These are phyloP conservation scores for Tetragnatha montana DNA, from an alignment of 2,888 invertebrate genomes.

Conservation along the genomic window DNA sequence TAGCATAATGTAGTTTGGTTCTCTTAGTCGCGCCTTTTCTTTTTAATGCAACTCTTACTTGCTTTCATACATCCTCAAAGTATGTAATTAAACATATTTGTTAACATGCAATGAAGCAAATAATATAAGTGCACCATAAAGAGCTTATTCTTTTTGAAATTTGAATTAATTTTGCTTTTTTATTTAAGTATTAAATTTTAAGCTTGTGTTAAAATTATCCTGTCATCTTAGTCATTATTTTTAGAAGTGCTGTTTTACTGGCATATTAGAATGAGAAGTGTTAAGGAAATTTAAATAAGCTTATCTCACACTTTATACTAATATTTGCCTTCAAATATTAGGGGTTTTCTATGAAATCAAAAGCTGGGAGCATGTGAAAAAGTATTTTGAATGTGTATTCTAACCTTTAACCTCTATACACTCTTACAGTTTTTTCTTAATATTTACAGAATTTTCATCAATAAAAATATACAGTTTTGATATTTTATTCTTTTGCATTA, in stretches of 20 bases:
- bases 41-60: background rate
- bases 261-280: background rate
- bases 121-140: background rate
- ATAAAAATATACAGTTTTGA: too few relatives aligned
- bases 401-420: too few relatives aligned
- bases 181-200: background rate
- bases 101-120: background rate
- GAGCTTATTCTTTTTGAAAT: background rate
- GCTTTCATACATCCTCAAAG: background rate
- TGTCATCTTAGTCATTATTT: background rate
- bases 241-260: background rate
- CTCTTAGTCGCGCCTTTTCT: slow-evolving; percentile 5
- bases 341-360: background rate
- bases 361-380: background rate
- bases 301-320: background rate
- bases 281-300: background rate
- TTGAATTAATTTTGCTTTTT: background rate
- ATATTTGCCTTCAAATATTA: background rate
- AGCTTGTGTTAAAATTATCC: background rate
- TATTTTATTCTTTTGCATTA: too few relatives aligned
- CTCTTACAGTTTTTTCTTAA: too few relatives aligned
- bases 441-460: too few relatives aligned
- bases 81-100: background rate
- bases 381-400: too few relatives aligned
- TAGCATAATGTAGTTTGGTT: slow-evolving; percentile 55